Percentiles rank a stretch among this genome's conserved stretches.
Evolutionary conservation across 2,113 vertebrate genomes (phyloP).

Genomic region (Strix aluco): DNA sequence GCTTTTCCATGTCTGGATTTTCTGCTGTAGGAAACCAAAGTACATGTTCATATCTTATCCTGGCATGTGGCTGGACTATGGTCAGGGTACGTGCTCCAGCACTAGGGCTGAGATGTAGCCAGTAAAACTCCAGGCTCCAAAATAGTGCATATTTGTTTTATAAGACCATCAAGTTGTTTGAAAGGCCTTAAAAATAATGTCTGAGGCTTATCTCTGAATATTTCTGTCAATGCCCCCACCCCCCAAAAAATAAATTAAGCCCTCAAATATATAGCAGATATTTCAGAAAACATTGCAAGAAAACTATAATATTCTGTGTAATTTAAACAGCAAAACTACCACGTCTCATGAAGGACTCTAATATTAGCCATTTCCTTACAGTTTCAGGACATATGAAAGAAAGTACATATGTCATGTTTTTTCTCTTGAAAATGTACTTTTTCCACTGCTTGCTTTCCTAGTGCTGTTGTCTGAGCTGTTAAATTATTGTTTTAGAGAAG

Average conservation of each 20-base stretch:
- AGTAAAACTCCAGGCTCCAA: background rate
- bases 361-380: background rate
- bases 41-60: accelerated
- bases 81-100: background rate
- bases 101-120: background rate
- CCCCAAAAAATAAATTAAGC: background rate
- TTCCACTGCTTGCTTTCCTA: background rate
- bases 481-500: background rate
- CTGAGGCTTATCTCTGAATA: background rate
- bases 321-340: background rate
- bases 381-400: background rate
- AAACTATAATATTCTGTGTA: background rate
- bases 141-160: background rate
- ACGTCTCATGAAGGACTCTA: background rate
- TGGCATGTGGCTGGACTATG: background rate
- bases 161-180: background rate
- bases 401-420: background rate
- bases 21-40: background rate
- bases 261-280: background rate
- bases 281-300: background rate
- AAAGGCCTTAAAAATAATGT: background rate
- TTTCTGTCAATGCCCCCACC: background rate
- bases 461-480: background rate
- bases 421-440: background rate
- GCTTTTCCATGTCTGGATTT: background rate